Evolutionary conservation across 2,797 vertebrate species (phyloP).

Genomic region (Rachycentron canadum): DNA sequence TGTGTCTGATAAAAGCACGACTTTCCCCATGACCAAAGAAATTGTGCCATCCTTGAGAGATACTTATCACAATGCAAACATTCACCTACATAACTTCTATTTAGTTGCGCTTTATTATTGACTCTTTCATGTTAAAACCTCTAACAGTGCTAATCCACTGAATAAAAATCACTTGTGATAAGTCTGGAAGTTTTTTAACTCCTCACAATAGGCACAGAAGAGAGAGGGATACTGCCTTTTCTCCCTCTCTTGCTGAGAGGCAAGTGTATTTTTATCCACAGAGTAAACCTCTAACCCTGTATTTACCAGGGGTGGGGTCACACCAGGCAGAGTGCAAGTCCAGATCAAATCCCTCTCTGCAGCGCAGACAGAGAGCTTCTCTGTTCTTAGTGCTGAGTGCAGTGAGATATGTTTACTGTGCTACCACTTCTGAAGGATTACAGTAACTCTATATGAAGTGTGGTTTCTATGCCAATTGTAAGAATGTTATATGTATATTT

Average conservation of each 20-base stretch:
- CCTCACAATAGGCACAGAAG: conserved; percentile 55
- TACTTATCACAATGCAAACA: not conserved
- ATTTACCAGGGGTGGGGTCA: conserved; percentile 87
- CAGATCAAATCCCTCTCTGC: conserved; percentile 66
- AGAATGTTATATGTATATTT: conserved; percentile 26
- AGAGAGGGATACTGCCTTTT: conserved; percentile 55
- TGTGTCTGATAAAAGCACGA: not conserved
- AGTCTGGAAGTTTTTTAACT: conserved; percentile 38
- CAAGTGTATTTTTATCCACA: conserved; percentile 83
- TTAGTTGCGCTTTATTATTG: not conserved
- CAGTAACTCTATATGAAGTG: conserved; percentile 62
- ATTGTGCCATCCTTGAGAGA: not conserved
- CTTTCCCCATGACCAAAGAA: not conserved
- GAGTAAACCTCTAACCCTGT: conserved; percentile 85
- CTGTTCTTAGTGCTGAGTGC: conserved; percentile 59
- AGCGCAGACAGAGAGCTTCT: conserved; percentile 71
- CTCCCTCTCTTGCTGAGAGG: conserved; percentile 60
- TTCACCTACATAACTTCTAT: not conserved
- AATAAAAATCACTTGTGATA: not conserved
- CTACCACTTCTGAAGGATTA: conserved; percentile 66
- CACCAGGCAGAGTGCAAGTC: conserved; percentile 71
- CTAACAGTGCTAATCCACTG: not conserved
- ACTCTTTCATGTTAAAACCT: not conserved
- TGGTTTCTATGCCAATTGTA: conserved; percentile 52
- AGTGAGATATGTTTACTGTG: conserved; percentile 61